These are phyloP conservation scores for Anthopleura sola DNA, from an alignment of 64 coral and sea anemone genomes.

Conservation along the genomic window DNA sequence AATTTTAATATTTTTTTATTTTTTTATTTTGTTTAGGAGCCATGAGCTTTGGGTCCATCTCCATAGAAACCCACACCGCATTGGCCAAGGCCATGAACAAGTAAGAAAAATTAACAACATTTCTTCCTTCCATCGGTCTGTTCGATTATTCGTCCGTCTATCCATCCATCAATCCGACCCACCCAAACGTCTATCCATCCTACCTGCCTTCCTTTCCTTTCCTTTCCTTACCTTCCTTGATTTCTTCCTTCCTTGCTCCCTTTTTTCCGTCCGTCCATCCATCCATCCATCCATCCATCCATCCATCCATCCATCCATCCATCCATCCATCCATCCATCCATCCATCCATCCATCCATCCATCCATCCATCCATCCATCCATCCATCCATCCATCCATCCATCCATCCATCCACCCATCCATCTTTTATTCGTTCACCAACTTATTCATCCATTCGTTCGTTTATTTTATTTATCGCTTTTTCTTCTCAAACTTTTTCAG, in stretches of 20 bases:
- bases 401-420: not conserved
- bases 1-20: not conserved
- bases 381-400: not conserved
- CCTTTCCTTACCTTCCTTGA: too few species aligned
- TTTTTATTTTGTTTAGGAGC: conserved; percentile 47
- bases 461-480: not conserved
- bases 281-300: not conserved
- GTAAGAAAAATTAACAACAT: conserved; percentile 32
- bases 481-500: conserved; percentile 12
- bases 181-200: not conserved
- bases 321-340: not conserved
- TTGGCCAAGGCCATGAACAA: conserved; percentile 93
- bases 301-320: not conserved
- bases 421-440: not conserved
- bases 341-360: not conserved
- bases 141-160: not conserved
- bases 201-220: too few species aligned
- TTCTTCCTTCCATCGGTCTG: not conserved
- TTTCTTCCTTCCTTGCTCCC: not conserved
- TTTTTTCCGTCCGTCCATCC: not conserved
- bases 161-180: not conserved
- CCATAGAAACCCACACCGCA: conserved; percentile 88
- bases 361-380: not conserved
- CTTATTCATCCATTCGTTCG: not conserved
- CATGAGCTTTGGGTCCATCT: conserved; percentile 99